Evolutionary conservation across 2,113 vertebrate species (phyloP).

Genomic region (Cheirogaleus medius): DNA sequence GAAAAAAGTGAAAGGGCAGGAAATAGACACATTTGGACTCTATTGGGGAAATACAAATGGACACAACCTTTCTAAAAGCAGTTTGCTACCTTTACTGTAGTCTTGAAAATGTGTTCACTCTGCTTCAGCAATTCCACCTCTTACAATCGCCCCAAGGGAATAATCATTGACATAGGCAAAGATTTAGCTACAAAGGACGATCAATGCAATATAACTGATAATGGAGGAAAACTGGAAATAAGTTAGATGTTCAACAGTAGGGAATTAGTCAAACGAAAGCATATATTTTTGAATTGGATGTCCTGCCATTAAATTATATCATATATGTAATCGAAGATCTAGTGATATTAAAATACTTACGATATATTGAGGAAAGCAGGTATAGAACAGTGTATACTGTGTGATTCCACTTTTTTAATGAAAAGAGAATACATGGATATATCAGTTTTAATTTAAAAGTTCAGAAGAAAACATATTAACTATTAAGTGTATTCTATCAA

Average conservation of each 20-base stretch:
- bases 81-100: neutral
- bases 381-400: neutral
- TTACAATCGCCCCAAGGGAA: neutral
- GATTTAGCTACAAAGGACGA: neutral
- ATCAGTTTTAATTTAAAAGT: neutral
- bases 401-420: neutral
- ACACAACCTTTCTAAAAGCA: neutral
- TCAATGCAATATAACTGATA: neutral
- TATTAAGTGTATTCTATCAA: neutral
- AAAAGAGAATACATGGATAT: neutral
- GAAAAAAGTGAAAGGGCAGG: neutral
- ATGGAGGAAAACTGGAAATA: neutral
- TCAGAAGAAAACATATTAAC: neutral
- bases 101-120: neutral
- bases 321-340: neutral
- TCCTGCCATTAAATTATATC: neutral
- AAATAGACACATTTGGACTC: neutral
- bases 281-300: neutral
- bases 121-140: neutral
- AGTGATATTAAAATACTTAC: neutral
- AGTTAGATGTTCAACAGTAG: neutral
- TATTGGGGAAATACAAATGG: neutral
- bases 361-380: neutral
- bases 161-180: neutral
- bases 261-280: neutral